These are phyloP conservation scores for Rhincodon typus DNA, from an alignment of 2,797 vertebrate genomes.

Conservation along the genomic window DNA sequence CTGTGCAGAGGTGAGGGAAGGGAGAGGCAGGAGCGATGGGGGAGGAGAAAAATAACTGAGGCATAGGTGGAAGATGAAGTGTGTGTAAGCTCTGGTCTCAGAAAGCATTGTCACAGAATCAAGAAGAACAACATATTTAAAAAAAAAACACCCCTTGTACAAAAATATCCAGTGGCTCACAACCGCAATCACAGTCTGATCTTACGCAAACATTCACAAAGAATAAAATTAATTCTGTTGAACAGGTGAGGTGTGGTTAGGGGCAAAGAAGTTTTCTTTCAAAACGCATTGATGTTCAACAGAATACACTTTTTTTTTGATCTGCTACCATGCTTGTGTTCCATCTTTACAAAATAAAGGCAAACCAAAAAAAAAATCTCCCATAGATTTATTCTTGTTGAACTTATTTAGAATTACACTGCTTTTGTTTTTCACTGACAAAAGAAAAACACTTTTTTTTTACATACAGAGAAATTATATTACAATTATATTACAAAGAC, in stretches of 20 bases:
- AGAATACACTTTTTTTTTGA: slow-evolving; percentile 40
- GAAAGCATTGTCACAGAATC: neutral
- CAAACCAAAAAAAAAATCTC: slow-evolving; percentile 44
- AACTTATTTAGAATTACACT: slow-evolving; percentile 51
- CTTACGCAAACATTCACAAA: slow-evolving; percentile 45
- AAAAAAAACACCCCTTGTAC: slow-evolving; percentile 42
- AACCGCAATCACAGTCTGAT: slow-evolving; percentile 52
- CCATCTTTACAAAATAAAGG: slow-evolving; percentile 51
- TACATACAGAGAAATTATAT: slow-evolving; percentile 48
- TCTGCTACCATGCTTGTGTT: slow-evolving; percentile 47
- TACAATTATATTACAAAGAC: slow-evolving; percentile 57
- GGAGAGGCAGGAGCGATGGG: too few relatives aligned
- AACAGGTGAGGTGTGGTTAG: slow-evolving; percentile 31
- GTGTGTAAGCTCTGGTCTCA: neutral
- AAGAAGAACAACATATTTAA: neutral
- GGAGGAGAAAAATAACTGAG: neutral
- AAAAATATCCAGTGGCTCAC: slow-evolving; percentile 48
- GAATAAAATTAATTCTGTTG: slow-evolving; percentile 46
- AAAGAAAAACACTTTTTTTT: slow-evolving; percentile 42
- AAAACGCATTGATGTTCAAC: slow-evolving; percentile 50
- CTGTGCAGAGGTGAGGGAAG: neutral
- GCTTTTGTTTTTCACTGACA: slow-evolving; percentile 53
- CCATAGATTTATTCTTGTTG: too few relatives aligned
- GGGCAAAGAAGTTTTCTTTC: slow-evolving; percentile 40
- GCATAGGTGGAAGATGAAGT: neutral